These are phyloP conservation scores for Holothuria glaberrima DNA, from an alignment of 35 echinoderm and acorn worm genomes.

Conservation along the genomic window DNA sequence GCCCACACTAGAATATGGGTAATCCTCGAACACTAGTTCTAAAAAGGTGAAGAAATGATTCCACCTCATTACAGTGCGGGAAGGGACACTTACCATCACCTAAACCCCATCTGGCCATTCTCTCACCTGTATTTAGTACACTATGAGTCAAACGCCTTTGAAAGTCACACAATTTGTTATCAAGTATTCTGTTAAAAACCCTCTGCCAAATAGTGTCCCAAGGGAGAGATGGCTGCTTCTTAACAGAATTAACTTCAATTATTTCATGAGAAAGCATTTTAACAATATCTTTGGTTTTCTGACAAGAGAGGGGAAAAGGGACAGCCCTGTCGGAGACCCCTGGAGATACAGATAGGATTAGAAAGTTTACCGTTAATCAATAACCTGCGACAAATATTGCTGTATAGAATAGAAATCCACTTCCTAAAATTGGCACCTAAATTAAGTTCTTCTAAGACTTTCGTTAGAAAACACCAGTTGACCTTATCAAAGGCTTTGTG, in stretches of 20 bases:
- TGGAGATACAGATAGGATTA: no score
- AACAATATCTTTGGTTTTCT: no score
- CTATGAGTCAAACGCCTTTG: no score
- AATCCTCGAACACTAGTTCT: neutral
- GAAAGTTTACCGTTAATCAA: slow-evolving; percentile 25
- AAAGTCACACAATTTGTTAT: neutral
- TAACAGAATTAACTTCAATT: neutral
- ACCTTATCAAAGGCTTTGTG: no score
- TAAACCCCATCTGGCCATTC: no score
- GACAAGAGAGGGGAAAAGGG: slow-evolving; percentile 20
- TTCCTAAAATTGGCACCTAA: slow-evolving; percentile 35
- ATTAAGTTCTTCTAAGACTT: neutral
- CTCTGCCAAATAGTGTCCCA: no score
- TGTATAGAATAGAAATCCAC: no score
- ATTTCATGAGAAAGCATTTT: neutral
- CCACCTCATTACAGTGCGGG: no score
- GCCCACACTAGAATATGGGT: neutral
- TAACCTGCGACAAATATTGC: neutral
- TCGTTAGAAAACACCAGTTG: no score
- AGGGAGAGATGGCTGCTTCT: no score
- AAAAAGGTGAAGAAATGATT: neutral
- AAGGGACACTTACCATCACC: no score
- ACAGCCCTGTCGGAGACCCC: slow-evolving; percentile 39
- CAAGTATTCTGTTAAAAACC: neutral
- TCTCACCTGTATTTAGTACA: no score